A percentile compares a stretch with the other conserved stretches of the same genome.
These are phyloP conservation scores for Varanus komodoensis DNA, from an alignment of 2,113 vertebrate genomes.

Conservation along the genomic window DNA sequence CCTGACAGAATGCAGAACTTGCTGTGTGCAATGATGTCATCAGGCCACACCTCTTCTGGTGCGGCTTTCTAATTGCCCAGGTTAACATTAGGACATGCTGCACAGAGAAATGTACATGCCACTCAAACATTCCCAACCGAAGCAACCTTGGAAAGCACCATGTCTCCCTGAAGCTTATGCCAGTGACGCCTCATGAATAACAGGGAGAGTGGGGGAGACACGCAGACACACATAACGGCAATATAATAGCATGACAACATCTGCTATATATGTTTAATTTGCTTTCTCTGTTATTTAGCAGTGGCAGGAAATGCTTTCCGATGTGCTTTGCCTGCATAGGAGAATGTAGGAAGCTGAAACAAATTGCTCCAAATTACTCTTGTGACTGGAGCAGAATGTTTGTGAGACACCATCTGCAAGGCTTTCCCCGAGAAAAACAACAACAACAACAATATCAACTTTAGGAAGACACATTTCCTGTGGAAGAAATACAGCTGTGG, in stretches of 20 bases:
- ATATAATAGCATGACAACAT: background rate
- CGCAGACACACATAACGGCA: background rate
- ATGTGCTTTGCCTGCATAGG: conserved; percentile 16
- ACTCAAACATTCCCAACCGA: background rate
- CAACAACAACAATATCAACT: background rate
- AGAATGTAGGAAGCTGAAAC: background rate
- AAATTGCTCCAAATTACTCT: conserved; percentile 38
- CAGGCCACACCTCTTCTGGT: background rate
- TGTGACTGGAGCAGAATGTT: conserved; percentile 16
- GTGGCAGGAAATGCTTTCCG: conserved; percentile 22
- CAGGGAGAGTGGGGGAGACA: background rate
- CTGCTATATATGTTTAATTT: conserved; percentile 9
- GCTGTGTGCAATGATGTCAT: background rate
- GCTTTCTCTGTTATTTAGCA: conserved; percentile 11
- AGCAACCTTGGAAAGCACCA: background rate
- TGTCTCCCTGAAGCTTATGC: background rate
- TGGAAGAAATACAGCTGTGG: background rate
- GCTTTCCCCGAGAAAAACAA: background rate
- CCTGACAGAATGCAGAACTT: background rate
- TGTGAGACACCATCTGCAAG: conserved; percentile 27
- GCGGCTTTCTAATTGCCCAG: conserved; percentile 7
- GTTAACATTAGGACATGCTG: background rate
- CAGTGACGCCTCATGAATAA: conserved; percentile 16
- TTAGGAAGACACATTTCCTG: background rate
- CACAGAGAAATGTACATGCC: background rate